These are phyloP conservation scores for Chiloscyllium punctatum DNA, from an alignment of 2,797 vertebrate species.

Conservation along the genomic window DNA sequence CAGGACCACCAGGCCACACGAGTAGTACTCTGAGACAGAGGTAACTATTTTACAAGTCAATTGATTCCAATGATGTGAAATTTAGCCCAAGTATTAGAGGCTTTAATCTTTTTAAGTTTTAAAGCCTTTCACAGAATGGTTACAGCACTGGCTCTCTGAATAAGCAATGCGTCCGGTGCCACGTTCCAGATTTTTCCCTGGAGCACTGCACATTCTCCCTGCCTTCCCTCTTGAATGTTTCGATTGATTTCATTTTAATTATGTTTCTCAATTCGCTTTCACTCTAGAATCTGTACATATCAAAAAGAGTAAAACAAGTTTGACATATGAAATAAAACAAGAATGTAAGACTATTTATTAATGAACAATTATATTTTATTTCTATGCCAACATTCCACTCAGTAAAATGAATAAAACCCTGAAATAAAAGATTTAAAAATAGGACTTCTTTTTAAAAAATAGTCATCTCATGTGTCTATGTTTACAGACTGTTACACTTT, in stretches of 20 bases:
- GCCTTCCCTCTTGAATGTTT: neutral
- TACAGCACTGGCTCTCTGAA: neutral
- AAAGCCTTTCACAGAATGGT: neutral
- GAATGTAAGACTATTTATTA: constrained; percentile 3
- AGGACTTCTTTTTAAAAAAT: neutral
- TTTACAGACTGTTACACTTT: neutral
- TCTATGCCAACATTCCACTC: neutral
- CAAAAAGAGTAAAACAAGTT: neutral
- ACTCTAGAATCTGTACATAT: neutral
- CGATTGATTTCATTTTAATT: neutral
- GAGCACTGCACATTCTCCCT: neutral
- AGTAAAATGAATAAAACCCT: constrained; percentile 12
- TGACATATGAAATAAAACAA: neutral
- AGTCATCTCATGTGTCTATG: neutral
- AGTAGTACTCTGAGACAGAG: neutral
- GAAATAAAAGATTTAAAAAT: neutral
- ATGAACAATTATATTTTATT: neutral
- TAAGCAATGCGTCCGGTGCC: neutral
- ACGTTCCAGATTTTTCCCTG: neutral
- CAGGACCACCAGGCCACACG: neutral
- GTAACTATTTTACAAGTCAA: neutral
- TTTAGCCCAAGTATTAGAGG: neutral
- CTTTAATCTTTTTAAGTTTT: neutral
- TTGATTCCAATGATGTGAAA: neutral
- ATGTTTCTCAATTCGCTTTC: neutral